Evolutionary conservation across 2,113 vertebrate genomes (phyloP).

Genomic region (Entomyzon cyanotis): DNA sequence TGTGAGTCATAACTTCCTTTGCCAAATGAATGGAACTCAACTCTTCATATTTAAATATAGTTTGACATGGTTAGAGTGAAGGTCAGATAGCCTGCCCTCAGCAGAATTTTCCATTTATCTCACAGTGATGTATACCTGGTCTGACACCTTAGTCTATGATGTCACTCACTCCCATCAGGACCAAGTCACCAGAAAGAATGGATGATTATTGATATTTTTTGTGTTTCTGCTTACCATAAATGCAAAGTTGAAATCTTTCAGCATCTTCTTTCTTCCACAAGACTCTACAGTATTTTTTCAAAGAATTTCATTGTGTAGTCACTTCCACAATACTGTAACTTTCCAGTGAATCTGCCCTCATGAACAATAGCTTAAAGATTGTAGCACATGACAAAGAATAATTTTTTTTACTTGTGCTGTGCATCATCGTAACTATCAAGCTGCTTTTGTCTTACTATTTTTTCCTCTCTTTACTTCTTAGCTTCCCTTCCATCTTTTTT

Average conservation of each 20-base stretch:
- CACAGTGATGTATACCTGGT: not conserved
- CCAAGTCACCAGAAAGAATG: not conserved
- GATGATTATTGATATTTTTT: not conserved
- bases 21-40: not conserved
- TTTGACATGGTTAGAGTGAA: not conserved
- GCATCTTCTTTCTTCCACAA: not conserved
- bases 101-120: not conserved
- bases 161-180: not conserved
- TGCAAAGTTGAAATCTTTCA: not conserved
- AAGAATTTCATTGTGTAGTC: not conserved
- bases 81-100: not conserved
- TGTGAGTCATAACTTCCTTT: not conserved
- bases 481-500: not conserved
- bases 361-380: not conserved
- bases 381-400: rapidly evolving
- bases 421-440: not conserved
- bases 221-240: not conserved
- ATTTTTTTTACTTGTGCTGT: not conserved
- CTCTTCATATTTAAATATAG: not conserved
- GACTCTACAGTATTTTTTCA: not conserved
- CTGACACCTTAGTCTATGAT: not conserved
- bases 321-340: not conserved
- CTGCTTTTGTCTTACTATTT: not conserved
- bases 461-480: not conserved
- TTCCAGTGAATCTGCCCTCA: not conserved